Evolutionary conservation across 2,113 vertebrate species (phyloP).

Genomic region (Solea solea): DNA sequence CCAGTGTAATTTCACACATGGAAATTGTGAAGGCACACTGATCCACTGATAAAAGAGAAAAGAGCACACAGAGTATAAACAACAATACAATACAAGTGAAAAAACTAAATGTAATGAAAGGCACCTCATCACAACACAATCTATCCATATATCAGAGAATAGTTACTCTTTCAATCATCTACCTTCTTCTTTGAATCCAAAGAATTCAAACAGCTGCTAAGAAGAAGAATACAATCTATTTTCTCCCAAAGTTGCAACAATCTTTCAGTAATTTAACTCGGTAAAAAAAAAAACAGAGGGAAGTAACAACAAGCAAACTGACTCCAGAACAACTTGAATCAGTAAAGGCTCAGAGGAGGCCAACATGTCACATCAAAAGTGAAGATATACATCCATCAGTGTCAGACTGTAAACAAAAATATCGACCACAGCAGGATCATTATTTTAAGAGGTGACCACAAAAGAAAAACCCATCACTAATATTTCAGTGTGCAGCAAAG

Average conservation of each 20-base stretch:
- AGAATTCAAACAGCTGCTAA: neutral
- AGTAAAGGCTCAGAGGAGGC: no score
- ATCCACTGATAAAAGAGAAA: conserved; percentile 1
- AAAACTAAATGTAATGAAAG: conserved; percentile 10
- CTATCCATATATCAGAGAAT: no score
- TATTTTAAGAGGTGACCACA: neutral
- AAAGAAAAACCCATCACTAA: neutral
- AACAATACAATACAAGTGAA: conserved; percentile 19
- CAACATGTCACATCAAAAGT: no score
- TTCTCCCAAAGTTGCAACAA: neutral
- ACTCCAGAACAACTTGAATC: no score
- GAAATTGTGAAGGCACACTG: neutral
- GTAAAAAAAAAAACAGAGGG: no score
- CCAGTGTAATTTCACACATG: no score
- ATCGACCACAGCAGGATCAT: neutral
- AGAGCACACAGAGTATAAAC: neutral
- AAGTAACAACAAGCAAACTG: no score
- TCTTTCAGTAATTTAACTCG: no score
- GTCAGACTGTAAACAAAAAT: neutral
- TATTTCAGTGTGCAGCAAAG: conserved; percentile 10
- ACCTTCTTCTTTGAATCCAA: no score
- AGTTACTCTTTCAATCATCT: no score
- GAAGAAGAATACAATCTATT: neutral
- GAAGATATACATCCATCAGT: no score
- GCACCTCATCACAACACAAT: neutral